phyloP scores from a whole-genome alignment of 2,113 vertebrate species.

The Barnardius zonarius region DNA sequence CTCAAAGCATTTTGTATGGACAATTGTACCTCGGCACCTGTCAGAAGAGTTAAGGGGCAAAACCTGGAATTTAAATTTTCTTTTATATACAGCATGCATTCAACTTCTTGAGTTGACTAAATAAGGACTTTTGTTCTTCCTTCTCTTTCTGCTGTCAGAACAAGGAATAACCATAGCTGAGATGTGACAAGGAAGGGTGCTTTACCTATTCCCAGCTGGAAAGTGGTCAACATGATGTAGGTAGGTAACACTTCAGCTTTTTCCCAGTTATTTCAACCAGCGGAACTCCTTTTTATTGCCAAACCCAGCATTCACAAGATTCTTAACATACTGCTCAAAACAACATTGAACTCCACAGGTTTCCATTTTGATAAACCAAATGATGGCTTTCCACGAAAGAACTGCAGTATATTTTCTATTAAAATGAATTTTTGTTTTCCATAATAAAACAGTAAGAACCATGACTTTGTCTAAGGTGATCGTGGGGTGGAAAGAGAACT shows the following conservation, averaged over 20 bases:
- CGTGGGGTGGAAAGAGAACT: background rate
- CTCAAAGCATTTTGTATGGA: constrained; percentile 31
- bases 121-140: background rate
- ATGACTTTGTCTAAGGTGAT: background rate
- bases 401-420: background rate
- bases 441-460: background rate
- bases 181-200: background rate
- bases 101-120: background rate
- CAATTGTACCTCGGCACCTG: background rate
- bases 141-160: background rate
- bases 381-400: background rate
- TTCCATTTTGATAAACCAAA: background rate
- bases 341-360: background rate
- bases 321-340: background rate
- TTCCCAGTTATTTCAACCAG: background rate
- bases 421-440: background rate
- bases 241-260: background rate
- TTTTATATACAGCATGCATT: background rate
- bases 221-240: background rate
- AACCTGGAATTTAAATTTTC: constrained; percentile 16
- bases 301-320: background rate
- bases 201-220: background rate
- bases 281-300: background rate
- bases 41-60: constrained; percentile 13
- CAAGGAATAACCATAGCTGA: background rate